Evolutionary conservation across 1,140 invertebrate genomes (phyloP), one percentile per base, ranked within the genome.

Genomic region (Drosophila carrolli): DNA sequence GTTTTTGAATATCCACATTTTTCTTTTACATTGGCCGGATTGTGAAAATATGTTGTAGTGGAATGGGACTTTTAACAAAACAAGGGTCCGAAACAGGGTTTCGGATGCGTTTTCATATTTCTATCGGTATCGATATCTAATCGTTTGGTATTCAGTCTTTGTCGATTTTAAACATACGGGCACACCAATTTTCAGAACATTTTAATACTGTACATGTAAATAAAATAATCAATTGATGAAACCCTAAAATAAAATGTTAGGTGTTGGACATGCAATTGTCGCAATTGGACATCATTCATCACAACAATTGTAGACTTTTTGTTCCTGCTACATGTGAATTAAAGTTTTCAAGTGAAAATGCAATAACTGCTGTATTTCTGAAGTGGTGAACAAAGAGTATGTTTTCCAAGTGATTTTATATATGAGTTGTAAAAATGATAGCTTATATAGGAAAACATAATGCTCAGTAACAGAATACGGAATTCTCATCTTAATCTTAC

Each of bases 221-320:
- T 62, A 62, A 62, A 62, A 62, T 40, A 62, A 62, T 62, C 60
- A 62, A 62, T 62, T 62, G 60, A 60, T 41, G 55, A 41, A 62
- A 62, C 54, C 27, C 54, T 16, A 43, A 16, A 32, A 62, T 43
- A 59, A 62, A 59, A 62, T 59, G 19, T 59, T 54, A 62, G 43
- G 59, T 59, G 43, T 59, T 62, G 7, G 43, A 35, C 27, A 14
- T 41, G 60, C 27, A 14, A 43, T 14, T 58, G 60, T 23, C 11
- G 8, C 27, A 43, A 19, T 14, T 3, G 32, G 1, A 37, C 29
- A 14, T 14, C 2, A 62, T 58, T 4, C 38, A 29, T 23, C 16
- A 41, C 1, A 14, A 14, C 35, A 62, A 5, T 11, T 16, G 4
- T 23, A 23, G 38, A 29, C 10, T n/a, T 14, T n/a, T 19, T 8